Percentiles rank a stretch among this genome's conserved stretches.
Conservation (phyloP, 2,888 invertebrate genomes). For the Polyploca ridens region DNA sequence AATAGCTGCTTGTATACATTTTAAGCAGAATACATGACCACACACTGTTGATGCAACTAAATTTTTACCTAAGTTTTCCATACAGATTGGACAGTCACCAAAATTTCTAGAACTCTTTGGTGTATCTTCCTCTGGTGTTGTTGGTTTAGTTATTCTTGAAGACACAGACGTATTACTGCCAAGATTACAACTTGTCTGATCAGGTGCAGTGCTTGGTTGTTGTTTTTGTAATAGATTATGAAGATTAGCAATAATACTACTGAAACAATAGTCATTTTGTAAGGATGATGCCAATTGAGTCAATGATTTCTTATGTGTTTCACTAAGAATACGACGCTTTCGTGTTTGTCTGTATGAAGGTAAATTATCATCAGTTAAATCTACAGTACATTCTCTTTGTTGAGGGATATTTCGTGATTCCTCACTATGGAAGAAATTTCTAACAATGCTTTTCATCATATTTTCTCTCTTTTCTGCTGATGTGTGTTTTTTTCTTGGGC, state of each 20-base stretch:
- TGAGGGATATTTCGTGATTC: not conserved
- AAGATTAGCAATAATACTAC: too few species aligned
- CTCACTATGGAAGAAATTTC: not conserved
- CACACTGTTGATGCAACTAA: conserved; percentile 58
- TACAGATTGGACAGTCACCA: conserved; percentile 63
- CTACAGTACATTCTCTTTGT: not conserved
- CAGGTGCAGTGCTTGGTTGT: too few species aligned
- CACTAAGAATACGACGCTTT: not conserved
- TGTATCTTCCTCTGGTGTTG: not conserved
- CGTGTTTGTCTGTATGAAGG: not conserved
- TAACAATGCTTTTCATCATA: not conserved
- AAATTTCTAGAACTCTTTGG: conserved; percentile 21
- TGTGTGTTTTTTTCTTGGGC: not conserved
- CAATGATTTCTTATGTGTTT: too few species aligned
- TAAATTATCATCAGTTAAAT: not conserved
- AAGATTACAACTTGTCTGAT: too few species aligned
- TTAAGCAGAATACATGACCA: conserved; percentile 64
- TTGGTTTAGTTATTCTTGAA: not conserved
- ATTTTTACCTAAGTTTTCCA: conserved; percentile 47
- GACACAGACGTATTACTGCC: too few species aligned
- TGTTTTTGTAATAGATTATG: too few species aligned
- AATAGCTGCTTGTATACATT: conserved; percentile 50
- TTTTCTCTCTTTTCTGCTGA: not conserved
- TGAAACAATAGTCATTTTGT: not conserved
- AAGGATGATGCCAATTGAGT: not conserved